Evolutionary conservation across 2,113 vertebrate genomes (phyloP).

Genomic region (Physeter macrocephalus): DNA sequence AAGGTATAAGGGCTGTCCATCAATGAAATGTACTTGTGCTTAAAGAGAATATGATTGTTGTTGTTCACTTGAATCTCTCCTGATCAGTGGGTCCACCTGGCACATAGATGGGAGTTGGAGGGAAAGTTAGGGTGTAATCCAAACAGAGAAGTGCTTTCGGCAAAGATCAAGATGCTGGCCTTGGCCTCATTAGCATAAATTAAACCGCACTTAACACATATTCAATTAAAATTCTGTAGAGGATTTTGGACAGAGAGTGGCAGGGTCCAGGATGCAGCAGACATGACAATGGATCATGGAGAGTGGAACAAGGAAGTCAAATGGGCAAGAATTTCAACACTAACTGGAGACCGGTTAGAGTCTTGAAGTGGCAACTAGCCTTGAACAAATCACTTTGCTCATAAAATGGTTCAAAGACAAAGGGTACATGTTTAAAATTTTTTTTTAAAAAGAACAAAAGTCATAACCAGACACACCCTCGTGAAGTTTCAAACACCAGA

Average conservation of each 20-base stretch:
- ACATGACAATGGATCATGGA: rapidly evolving
- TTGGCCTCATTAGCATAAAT: neutral
- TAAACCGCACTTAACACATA: neutral
- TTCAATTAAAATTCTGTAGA: neutral
- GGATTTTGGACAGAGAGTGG: neutral
- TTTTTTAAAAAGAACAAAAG: too few species aligned
- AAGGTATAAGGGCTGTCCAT: neutral
- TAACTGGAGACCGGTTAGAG: neutral
- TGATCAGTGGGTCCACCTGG: neutral
- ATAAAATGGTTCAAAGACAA: neutral
- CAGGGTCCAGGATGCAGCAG: neutral
- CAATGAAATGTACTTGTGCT: neutral
- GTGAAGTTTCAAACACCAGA: neutral
- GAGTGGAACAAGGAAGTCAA: neutral
- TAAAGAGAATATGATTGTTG: neutral
- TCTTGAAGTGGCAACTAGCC: neutral
- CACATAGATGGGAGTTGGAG: neutral
- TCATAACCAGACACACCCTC: neutral
- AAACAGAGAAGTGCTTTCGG: neutral
- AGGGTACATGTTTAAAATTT: neutral
- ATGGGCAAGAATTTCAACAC: neutral
- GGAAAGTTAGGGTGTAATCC: neutral
- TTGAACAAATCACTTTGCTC: neutral
- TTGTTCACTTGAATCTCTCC: neutral
- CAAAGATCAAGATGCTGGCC: neutral